phyloP scores from a whole-genome alignment of 2,797 vertebrate species.

The Eulemur mongoz region DNA sequence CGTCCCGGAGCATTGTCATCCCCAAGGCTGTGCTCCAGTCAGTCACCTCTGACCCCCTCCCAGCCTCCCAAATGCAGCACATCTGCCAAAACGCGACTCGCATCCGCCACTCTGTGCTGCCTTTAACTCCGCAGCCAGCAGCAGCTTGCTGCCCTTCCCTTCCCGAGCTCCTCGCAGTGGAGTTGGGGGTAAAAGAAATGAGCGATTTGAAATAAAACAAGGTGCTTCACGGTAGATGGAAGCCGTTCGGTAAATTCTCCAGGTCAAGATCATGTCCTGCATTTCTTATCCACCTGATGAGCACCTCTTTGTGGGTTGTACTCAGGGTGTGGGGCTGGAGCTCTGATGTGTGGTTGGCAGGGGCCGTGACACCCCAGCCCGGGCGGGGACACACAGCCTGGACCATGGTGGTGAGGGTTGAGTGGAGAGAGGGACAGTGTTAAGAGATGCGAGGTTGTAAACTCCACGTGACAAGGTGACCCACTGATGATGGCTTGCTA shows the following conservation, averaged over 20 bases:
- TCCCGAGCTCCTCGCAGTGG: background rate
- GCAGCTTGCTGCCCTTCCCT: background rate
- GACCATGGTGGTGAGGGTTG: fast-evolving
- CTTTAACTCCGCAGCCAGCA: background rate
- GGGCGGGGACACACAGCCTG: background rate
- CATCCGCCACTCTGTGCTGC: fast-evolving
- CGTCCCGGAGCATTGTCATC: fast-evolving
- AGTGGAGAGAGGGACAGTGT: background rate
- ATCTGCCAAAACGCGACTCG: background rate
- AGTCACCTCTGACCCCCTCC: background rate
- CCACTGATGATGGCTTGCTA: background rate
- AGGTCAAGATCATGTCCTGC: background rate
- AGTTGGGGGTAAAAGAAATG: background rate
- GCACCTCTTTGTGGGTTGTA: background rate
- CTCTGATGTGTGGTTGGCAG: fast-evolving
- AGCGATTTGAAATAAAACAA: background rate
- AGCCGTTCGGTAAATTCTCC: background rate
- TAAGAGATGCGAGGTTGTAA: background rate
- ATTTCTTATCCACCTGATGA: fast-evolving
- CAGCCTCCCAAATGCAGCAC: background rate
- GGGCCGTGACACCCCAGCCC: fast-evolving
- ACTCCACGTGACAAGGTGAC: fast-evolving
- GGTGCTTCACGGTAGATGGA: fast-evolving
- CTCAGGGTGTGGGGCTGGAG: too few relatives aligned
- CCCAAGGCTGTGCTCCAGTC: background rate